A percentile compares a stretch with the other conserved stretches of the same genome.
These are phyloP conservation scores for Diarsia mendica DNA, from an alignment of 2,888 invertebrate genomes.

Conservation along the genomic window DNA sequence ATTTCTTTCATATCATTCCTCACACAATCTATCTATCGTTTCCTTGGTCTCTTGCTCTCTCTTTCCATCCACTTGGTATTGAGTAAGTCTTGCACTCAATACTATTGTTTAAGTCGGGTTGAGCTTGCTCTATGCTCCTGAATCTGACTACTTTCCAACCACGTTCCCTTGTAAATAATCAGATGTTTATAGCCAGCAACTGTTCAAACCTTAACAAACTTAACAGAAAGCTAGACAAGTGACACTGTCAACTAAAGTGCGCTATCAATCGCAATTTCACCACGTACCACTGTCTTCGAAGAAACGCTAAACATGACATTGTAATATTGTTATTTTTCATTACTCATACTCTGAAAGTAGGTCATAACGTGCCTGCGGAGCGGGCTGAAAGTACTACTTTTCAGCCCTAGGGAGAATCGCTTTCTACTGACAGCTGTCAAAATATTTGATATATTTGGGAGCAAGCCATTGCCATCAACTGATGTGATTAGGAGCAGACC, in stretches of 20 bases:
- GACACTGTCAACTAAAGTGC: conserved; percentile 8
- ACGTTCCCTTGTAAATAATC: background rate
- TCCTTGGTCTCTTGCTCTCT: too few relatives aligned
- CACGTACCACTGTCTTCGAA: conserved; percentile 30
- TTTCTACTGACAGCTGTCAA: too few relatives aligned
- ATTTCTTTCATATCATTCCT: too few relatives aligned
- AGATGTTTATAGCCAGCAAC: background rate
- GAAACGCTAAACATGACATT: conserved; percentile 39
- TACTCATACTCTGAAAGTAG: too few relatives aligned
- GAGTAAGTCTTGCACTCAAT: background rate
- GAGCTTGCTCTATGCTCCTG: background rate
- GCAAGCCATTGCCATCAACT: too few relatives aligned
- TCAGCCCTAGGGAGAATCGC: too few relatives aligned
- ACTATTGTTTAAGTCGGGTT: background rate
- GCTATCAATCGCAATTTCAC: conserved; percentile 34
- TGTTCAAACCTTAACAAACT: background rate
- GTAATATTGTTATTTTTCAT: conserved; percentile 46
- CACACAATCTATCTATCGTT: too few relatives aligned
- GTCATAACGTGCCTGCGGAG: too few relatives aligned
- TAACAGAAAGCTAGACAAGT: background rate
- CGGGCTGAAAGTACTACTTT: too few relatives aligned
- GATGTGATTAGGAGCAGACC: too few relatives aligned
- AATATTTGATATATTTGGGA: too few relatives aligned
- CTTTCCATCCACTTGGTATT: too few relatives aligned
- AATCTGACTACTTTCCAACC: background rate